These are phyloP conservation scores for Melanerpes aurifrons DNA, from an alignment of 2,113 vertebrate species.

Conservation along the genomic window DNA sequence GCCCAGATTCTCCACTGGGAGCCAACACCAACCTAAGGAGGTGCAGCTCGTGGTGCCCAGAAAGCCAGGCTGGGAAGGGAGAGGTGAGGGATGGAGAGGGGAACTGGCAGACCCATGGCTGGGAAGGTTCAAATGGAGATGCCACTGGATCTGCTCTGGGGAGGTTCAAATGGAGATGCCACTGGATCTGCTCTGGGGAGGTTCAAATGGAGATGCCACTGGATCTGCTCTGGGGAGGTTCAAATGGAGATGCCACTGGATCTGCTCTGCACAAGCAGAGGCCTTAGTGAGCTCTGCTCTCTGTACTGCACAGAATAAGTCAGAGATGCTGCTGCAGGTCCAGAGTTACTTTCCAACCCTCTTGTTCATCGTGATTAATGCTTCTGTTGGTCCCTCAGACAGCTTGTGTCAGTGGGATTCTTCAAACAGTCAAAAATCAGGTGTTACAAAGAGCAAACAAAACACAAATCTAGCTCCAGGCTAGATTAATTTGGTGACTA, in stretches of 20 bases:
- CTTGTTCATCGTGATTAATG: conserved; percentile 6
- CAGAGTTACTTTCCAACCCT: neutral
- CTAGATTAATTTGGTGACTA: conserved; percentile 43
- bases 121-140: no score
- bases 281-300: neutral
- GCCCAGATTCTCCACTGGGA: neutral
- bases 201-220: no score
- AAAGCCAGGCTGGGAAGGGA: neutral
- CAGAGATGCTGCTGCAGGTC: fast-evolving
- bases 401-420: neutral
- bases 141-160: no score
- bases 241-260: no score
- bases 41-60: fast-evolving
- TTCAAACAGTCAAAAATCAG: conserved; percentile 9
- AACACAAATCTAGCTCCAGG: conserved; percentile 21
- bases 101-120: neutral
- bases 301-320: fast-evolving
- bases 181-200: no score
- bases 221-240: no score
- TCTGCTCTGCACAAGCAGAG: neutral
- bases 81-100: fast-evolving
- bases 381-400: neutral
- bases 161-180: no score
- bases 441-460: conserved; percentile 10
- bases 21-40: neutral